phyloP scores from a whole-genome alignment of 2,888 invertebrate species.

The Conus canariensis region DNA sequence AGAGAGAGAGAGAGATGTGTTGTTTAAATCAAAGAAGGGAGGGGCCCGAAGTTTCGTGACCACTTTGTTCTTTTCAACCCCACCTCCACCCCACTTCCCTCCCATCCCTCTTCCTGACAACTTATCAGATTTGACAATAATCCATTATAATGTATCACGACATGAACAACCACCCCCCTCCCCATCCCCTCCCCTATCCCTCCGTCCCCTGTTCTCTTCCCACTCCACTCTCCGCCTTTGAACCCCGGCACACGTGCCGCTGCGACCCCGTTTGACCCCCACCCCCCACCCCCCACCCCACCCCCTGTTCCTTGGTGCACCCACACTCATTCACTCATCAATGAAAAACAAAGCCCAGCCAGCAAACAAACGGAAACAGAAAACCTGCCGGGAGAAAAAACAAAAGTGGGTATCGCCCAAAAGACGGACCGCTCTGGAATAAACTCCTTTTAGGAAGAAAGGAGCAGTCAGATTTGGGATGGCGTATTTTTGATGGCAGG shows the following conservation, averaged over 20 bases:
- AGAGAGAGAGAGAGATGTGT: not conserved
- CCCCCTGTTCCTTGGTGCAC: not conserved
- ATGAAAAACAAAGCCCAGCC: not conserved
- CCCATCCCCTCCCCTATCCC: too few relatives aligned
- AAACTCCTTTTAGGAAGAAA: too few relatives aligned
- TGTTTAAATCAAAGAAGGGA: not conserved
- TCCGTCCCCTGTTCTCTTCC: too few relatives aligned
- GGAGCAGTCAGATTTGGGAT: too few relatives aligned
- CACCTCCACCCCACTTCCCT: not conserved
- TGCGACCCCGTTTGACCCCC: not conserved
- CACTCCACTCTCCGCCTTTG: not conserved
- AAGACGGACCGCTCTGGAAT: not conserved
- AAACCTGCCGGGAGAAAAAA: not conserved
- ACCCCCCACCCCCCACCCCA: too few relatives aligned
- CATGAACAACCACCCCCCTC: too few relatives aligned
- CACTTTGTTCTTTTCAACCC: too few relatives aligned
- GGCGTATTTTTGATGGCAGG: too few relatives aligned
- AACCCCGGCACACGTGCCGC: not conserved
- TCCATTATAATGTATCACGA: not conserved
- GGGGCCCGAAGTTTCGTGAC: too few relatives aligned
- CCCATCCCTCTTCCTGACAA: not conserved
- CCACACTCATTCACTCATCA: not conserved
- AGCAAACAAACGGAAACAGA: too few relatives aligned
- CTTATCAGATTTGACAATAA: not conserved
- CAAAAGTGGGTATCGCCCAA: not conserved